Evolutionary conservation across 2,113 vertebrate species (phyloP).

Genomic region (Azemiops feae): DNA sequence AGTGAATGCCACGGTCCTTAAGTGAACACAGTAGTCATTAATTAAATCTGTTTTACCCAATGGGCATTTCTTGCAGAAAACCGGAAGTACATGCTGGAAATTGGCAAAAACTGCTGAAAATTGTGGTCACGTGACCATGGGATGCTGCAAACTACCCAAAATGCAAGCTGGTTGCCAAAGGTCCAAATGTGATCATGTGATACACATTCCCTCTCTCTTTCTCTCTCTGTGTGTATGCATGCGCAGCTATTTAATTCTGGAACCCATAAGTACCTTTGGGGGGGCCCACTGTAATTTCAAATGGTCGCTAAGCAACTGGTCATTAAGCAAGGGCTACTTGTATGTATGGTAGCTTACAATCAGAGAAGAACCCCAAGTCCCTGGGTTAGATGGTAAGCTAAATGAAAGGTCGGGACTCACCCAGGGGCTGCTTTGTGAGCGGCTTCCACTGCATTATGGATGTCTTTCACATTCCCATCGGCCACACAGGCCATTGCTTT

Average conservation of each 20-base stretch:
- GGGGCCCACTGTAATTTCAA: not conserved
- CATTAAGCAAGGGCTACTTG: not conserved
- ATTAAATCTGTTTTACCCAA: too few relatives aligned
- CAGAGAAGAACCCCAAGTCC: not conserved
- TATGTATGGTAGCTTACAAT: not conserved
- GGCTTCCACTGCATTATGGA: conserved; percentile 80
- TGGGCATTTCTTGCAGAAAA: too few relatives aligned
- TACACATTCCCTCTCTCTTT: too few relatives aligned
- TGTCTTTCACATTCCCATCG: conserved; percentile 79
- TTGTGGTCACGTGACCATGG: too few relatives aligned
- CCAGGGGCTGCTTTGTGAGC: conserved; percentile 78
- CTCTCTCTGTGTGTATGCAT: too few relatives aligned
- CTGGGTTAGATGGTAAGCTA: not conserved
- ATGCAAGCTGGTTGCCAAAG: not conserved
- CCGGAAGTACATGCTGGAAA: too few relatives aligned
- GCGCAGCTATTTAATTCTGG: not conserved
- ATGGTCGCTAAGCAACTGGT: not conserved
- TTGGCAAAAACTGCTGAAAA: too few relatives aligned
- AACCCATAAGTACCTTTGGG: not conserved
- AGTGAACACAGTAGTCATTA: too few relatives aligned
- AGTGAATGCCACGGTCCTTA: too few relatives aligned
- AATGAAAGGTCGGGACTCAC: conserved; percentile 61
- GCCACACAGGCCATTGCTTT: conserved; percentile 73
- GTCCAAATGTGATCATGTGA: not conserved
- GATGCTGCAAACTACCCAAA: too few relatives aligned